Percentiles rank a stretch among this genome's conserved stretches.
These are phyloP conservation scores for Amiota minor DNA, from an alignment of 2,888 invertebrate genomes.

Conservation along the genomic window DNA sequence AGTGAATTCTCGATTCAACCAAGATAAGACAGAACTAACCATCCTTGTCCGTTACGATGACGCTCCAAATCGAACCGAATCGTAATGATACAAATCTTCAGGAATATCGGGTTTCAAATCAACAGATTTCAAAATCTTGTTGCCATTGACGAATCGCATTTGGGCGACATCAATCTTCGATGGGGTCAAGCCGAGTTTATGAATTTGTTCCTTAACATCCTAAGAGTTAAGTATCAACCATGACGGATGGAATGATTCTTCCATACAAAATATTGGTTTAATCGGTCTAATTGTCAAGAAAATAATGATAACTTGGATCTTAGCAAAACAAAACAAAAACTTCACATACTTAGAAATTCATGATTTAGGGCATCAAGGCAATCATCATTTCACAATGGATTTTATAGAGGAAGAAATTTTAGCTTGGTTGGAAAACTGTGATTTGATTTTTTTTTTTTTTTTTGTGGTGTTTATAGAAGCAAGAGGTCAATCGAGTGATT, in stretches of 20 bases:
- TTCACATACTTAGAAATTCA: no score
- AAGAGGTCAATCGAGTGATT: slow-evolving; percentile 11
- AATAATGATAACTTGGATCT: no score
- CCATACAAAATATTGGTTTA: no score
- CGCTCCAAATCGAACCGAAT: slow-evolving; percentile 99
- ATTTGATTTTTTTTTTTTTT: no score
- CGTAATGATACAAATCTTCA: slow-evolving; percentile 98
- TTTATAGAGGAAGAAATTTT: no score
- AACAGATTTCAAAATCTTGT: slow-evolving; percentile 98
- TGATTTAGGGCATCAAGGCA: no score
- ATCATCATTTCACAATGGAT: no score
- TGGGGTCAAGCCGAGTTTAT: slow-evolving; percentile 96
- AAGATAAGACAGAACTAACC: slow-evolving; percentile 99
- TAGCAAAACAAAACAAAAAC: no score
- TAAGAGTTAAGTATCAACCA: slow-evolving; percentile 98
- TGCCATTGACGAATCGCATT: slow-evolving; percentile 98
- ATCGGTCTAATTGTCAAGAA: no score
- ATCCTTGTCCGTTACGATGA: slow-evolving; percentile 97
- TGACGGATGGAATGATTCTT: no score
- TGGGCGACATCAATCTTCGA: slow-evolving; percentile 99
- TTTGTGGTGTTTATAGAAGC: no score
- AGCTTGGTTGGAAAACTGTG: no score
- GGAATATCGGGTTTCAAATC: slow-evolving; percentile 98
- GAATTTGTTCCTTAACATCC: slow-evolving; percentile 98
- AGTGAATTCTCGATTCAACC: slow-evolving; percentile 98